phyloP scores from a whole-genome alignment of 2,113 vertebrate species.

The Agelaius phoeniceus region DNA sequence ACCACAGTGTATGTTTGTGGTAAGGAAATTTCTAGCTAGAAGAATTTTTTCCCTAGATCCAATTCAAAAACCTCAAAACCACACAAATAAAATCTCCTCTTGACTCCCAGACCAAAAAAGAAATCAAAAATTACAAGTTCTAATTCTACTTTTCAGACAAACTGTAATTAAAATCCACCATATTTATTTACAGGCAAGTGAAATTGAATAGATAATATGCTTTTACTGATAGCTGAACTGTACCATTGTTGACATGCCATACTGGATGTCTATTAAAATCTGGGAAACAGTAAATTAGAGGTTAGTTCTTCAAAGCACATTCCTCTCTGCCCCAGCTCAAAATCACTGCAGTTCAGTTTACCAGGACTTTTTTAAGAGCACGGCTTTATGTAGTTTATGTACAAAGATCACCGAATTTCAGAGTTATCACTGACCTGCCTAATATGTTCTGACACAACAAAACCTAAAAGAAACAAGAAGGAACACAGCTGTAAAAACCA shows the following conservation, averaged over 20 bases:
- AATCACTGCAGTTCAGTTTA: not conserved
- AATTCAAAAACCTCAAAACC: not conserved
- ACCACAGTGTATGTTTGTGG: not conserved
- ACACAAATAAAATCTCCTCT: not conserved
- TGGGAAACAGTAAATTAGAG: not conserved
- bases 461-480: constrained; percentile 18
- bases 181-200: constrained; percentile 42
- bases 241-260: not conserved
- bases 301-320: not conserved
- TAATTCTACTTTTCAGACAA: not conserved
- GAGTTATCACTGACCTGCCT: not conserved
- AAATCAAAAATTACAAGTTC: not conserved
- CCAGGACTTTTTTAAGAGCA: not conserved
- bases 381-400: not conserved
- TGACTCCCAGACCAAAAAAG: not conserved
- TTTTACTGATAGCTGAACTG: constrained; percentile 23
- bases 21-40: not conserved
- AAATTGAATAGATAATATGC: constrained; percentile 13
- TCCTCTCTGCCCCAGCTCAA: not conserved
- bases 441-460: not conserved
- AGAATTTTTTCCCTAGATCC: not conserved
- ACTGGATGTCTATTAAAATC: not conserved
- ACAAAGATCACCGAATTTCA: not conserved
- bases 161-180: constrained; percentile 46
- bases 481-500: not conserved